A percentile compares a stretch with the other conserved stretches of the same genome.
Evolutionary conservation across 2,797 vertebrate species (phyloP).

Genomic region (Neosilurus mollespiculum): DNA sequence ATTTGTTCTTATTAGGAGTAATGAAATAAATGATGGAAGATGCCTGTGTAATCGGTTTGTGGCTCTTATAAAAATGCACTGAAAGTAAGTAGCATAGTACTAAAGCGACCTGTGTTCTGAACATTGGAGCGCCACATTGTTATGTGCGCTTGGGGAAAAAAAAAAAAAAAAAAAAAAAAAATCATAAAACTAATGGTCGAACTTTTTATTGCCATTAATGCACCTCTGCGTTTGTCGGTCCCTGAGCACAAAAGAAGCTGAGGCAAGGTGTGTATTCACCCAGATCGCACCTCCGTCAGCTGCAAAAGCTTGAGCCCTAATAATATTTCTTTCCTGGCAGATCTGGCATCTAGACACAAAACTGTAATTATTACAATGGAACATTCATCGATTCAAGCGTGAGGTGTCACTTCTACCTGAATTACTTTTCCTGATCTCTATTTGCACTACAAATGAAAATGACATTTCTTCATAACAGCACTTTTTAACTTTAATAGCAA

Average conservation of each 20-base stretch:
- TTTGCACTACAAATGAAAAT: neutral
- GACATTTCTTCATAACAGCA: constrained; percentile 1
- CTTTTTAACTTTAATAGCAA: neutral
- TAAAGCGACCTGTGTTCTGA: neutral
- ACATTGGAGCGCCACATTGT: neutral
- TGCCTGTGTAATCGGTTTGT: neutral
- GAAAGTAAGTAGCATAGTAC: neutral
- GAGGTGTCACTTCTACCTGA: neutral
- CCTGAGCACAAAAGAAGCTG: neutral
- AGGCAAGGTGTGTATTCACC: constrained; percentile 3
- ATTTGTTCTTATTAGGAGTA: neutral
- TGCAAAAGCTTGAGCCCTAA: constrained; percentile 6
- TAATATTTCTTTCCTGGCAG: constrained; percentile 12
- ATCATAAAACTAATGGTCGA: neutral
- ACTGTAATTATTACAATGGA: neutral
- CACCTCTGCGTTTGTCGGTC: neutral
- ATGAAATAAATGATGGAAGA: neutral
- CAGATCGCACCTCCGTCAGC: neutral
- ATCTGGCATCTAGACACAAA: neutral
- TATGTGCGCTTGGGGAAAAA: neutral
- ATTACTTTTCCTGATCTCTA: neutral
- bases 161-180: no score
- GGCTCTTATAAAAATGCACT: neutral
- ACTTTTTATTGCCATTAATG: constrained; percentile 14
- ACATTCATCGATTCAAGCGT: neutral